Evolutionary conservation across 92 coral and sea anemone species (phyloP), one percentile per base, ranked within the genome.

Genomic region (Muricea muricata): DNA sequence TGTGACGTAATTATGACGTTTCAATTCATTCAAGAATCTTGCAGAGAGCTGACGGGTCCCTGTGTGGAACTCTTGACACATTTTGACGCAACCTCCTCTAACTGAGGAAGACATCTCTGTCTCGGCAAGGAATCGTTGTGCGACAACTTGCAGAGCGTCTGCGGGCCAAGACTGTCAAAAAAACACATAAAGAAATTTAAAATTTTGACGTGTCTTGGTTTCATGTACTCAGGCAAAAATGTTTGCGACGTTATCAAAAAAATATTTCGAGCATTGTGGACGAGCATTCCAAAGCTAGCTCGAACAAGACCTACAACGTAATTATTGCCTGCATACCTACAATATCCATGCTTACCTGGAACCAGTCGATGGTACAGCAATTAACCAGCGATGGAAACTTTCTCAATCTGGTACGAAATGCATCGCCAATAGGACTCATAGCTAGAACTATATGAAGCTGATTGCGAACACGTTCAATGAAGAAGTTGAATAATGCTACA

Each of bases 381-480:
- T 96, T 96, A 68, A 96, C 99, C 29, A 96, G 90, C 17, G 99
- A 96, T 11, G 99, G 99, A 82, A 96, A 96, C 79, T 96, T 96
- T 60, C 99, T 88, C 89, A 96, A 89, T 61, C 99, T 93, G 87
- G 92, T 93, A 1, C 99, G 90, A 84, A 96, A 96, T 24, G 99
- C 99, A 68, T 96, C 99, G 61, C 99, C 99, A 79, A 96, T 96
- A 45, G 99, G 99, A 68, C 99, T 96, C 99, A 96, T 96, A 30
- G 99, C 99, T 29, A 96, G 86, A 12, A 96, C 99, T n/a, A 96
- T 96, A 39, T 96, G 99, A 50, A 96, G 92, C 80, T 96, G 99
- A 88, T 96, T 93, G 24, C 99, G 90, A 66, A 96, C 99, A 42
- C 99, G 97, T 58, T 96, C 99, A 40, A 96, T 88, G 63, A 96